These are phyloP conservation scores for Aelia acuminata DNA, from an alignment of 2,888 invertebrate genomes.

Conservation along the genomic window DNA sequence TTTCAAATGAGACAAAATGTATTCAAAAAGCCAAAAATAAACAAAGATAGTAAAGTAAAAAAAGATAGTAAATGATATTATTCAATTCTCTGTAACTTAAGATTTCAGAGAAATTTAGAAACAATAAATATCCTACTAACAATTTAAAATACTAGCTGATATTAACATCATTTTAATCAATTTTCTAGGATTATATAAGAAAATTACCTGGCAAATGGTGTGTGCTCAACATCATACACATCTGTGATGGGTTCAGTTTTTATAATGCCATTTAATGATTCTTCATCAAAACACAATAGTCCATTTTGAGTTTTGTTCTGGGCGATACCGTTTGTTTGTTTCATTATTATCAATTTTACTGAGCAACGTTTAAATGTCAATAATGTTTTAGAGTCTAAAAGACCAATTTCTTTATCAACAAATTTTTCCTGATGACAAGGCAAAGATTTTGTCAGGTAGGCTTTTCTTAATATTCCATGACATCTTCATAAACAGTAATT, in stretches of 20 bases:
- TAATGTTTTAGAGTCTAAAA: background rate
- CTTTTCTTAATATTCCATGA: constrained; percentile 50
- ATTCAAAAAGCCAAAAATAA: background rate
- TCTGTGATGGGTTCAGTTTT: constrained; percentile 82
- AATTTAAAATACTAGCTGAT: background rate
- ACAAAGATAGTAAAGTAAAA: background rate
- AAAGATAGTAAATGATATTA: background rate
- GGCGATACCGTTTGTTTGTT: constrained; percentile 60
- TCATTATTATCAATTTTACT: constrained; percentile 32
- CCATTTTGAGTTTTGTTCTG: constrained; percentile 71
- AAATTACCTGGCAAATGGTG: constrained; percentile 86
- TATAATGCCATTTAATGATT: constrained; percentile 72
- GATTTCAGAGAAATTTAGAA: background rate
- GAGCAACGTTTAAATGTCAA: background rate
- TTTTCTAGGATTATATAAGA: background rate
- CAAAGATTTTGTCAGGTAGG: background rate
- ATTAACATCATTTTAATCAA: constrained; percentile 19
- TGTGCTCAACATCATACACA: constrained; percentile 85
- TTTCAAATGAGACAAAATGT: background rate
- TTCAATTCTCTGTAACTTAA: background rate
- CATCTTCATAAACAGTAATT: constrained; percentile 43
- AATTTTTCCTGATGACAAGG: constrained; percentile 25
- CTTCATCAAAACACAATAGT: constrained; percentile 80
- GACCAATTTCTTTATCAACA: background rate
- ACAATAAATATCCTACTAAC: background rate